phyloP scores from a whole-genome alignment of 2,113 vertebrate genomes.

The Myotis davidii region DNA sequence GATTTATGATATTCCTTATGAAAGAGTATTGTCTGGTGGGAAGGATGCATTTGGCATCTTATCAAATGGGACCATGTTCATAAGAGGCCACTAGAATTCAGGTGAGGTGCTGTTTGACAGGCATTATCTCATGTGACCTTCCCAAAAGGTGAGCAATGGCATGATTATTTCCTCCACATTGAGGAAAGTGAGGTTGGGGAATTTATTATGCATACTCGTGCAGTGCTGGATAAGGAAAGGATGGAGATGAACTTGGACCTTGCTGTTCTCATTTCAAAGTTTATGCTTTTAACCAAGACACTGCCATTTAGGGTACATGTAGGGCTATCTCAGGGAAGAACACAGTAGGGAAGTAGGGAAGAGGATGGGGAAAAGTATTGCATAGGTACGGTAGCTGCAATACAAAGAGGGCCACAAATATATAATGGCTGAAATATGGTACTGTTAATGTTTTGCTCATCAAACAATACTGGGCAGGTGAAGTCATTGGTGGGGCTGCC shows the following conservation, averaged over 20 bases:
- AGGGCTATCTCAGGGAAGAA: background rate
- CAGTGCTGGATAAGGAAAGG: background rate
- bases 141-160: background rate
- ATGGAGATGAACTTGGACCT: background rate
- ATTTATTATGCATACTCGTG: background rate
- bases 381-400: background rate
- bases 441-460: background rate
- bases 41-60: background rate
- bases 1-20: background rate
- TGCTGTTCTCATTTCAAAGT: background rate
- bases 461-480: background rate
- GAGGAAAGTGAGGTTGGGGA: background rate
- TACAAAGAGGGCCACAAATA: background rate
- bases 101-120: background rate
- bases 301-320: background rate
- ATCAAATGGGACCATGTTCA: background rate
- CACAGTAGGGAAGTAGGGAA: background rate
- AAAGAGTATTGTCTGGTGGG: background rate
- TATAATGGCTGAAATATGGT: background rate
- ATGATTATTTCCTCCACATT: background rate
- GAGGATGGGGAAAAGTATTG: background rate
- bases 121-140: background rate
- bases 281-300: background rate
- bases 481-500: too few relatives aligned
- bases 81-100: background rate